Evolutionary conservation across 2,113 vertebrate species (phyloP), one percentile per base, ranked within the genome.

Genomic region (Cranoglanis bouderius): DNA sequence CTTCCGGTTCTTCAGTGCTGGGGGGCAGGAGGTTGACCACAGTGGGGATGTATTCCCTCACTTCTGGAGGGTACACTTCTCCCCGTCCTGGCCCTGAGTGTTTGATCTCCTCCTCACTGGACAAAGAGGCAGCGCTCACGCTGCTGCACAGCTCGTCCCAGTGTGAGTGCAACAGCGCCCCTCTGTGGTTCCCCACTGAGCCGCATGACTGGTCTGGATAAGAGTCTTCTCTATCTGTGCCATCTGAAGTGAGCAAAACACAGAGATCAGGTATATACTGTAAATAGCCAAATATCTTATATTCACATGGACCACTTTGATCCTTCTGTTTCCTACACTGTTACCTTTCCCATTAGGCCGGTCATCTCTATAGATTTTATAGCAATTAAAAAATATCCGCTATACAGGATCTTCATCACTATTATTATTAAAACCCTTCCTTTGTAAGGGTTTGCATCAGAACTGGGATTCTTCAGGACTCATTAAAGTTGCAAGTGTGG

Each of bases 121-220:
- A 95, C 91, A 96, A 95, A 13, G 97, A 98, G 90, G 95, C 96
- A 43, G 95, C 93, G 3, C 96, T 97, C 43, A 91, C 93, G n/a
- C 95, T 97, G 93, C 96, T 97, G 90, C 94, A 96, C 89, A 94
- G 83, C 0, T 95, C 95, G 0, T 96, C 95, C 96, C 96, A 96
- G 10, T 91, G 94, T 6, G 94, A 92, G 65, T 91, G 95, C 26
- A 90, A 88, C 49, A 88, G 90, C 0, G 93, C 90, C 53, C 94
- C 90, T 70, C 85, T 94, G 9, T 94, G 93, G 91, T 94, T 96
- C 82, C 89, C 93, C 91, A 96, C 91, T 1, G 94, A 93, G 1
- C 93, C 94, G 90, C 95, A 95, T 29, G 96, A 93, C 91, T 95
- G 96, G 90, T 96, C 95, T 0, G 95, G 94, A 88, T 96, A 96